Percentiles rank a stretch among this genome's conserved stretches.
These are phyloP conservation scores for Chiloscyllium plagiosum DNA, from an alignment of 2,113 vertebrate species.

Conservation along the genomic window DNA sequence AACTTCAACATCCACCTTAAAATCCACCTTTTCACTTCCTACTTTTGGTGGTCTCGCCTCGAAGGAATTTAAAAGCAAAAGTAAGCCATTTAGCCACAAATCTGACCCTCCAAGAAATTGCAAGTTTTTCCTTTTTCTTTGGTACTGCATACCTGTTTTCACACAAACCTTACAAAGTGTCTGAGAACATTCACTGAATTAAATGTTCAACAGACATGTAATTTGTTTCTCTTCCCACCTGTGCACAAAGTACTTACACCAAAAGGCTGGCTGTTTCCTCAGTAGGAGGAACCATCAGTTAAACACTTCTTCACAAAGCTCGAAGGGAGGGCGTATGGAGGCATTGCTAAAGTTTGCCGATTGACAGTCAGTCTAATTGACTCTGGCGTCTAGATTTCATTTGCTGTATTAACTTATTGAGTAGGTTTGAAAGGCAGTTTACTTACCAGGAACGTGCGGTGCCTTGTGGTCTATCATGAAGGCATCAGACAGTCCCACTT, in stretches of 20 bases:
- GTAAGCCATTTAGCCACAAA: neutral
- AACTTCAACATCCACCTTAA: neutral
- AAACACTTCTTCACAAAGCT: neutral
- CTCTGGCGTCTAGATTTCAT: neutral
- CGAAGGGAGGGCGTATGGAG: neutral
- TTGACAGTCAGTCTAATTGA: neutral
- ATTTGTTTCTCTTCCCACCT: neutral
- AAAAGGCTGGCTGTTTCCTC: neutral
- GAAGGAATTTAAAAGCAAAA: neutral
- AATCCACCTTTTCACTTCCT: neutral
- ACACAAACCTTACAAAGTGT: neutral
- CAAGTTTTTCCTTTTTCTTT: neutral
- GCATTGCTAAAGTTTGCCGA: neutral
- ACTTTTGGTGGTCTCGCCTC: neutral
- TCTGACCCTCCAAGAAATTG: neutral
- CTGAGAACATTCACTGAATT: neutral
- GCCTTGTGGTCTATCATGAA: slow-evolving; percentile 72
- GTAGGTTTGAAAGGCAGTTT: neutral
- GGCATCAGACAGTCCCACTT: slow-evolving; percentile 87
- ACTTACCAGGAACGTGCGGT: slow-evolving; percentile 65
- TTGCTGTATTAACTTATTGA: neutral
- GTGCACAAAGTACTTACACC: neutral
- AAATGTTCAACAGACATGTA: neutral
- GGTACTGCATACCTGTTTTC: neutral
- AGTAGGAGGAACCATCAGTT: neutral